Conservation (phyloP, 2,888 invertebrate genomes). For the Limenitis arthemis region DNA sequence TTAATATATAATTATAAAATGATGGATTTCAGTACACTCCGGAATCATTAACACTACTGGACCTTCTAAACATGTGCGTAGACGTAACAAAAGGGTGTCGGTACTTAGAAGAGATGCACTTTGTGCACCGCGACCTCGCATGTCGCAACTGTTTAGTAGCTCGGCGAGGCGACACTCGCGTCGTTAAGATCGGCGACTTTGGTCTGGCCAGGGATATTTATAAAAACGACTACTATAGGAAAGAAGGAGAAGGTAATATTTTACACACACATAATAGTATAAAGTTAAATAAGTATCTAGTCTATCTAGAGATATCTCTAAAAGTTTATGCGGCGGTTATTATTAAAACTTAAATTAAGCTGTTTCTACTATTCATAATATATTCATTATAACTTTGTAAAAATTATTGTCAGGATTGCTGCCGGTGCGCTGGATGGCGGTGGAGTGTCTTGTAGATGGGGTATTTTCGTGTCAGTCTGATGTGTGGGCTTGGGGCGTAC, state of each 20-base stretch:
- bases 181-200: constrained; percentile 98
- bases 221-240: constrained; percentile 97
- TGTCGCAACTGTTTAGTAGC: constrained; percentile 96
- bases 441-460: constrained; percentile 95
- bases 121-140: constrained; percentile 96
- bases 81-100: constrained; percentile 97
- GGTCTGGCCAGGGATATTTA: constrained; percentile 97
- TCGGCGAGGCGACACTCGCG: constrained; percentile 76
- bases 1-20: too few species aligned
- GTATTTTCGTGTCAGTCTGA: constrained; percentile 97
- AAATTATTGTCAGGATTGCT: constrained; percentile 73
- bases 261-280: too few species aligned
- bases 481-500: constrained; percentile 95
- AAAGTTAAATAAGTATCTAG: too few species aligned
- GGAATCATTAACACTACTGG: constrained; percentile 81
- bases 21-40: constrained; percentile 65
- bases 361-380: background rate
- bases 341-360: background rate
- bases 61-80: constrained; percentile 92
- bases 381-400: background rate
- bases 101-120: constrained; percentile 97
- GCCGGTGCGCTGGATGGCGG: constrained; percentile 98
- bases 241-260: constrained; percentile 81
- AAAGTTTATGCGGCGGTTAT: too few species aligned
- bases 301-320: too few species aligned